Percentiles rank a stretch among this genome's conserved stretches.
Conservation (phyloP, 2,113 vertebrate species). For the Otolemur garnettii region DNA sequence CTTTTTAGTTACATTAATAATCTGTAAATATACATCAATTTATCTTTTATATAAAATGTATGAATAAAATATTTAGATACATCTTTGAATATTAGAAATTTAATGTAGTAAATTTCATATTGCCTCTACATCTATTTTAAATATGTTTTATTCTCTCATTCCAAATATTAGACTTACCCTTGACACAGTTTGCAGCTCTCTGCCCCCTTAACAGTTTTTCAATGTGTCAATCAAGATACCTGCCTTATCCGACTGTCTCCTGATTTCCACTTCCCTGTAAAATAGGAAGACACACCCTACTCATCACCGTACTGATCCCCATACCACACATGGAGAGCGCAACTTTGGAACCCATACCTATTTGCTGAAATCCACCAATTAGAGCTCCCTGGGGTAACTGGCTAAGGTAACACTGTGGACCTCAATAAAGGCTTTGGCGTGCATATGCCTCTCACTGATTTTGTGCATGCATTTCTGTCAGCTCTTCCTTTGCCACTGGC, state of each 20-base stretch:
- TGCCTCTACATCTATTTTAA: not conserved
- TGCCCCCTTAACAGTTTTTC: not conserved
- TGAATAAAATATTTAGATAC: not conserved
- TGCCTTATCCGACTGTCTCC: not conserved
- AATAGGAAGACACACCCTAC: not conserved
- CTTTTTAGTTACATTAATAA: constrained; percentile 26
- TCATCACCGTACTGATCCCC: not conserved
- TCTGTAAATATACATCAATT: not conserved
- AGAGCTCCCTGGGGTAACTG: not conserved
- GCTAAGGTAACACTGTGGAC: not conserved
- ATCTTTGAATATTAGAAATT: not conserved
- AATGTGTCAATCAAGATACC: not conserved
- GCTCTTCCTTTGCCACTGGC: not conserved
- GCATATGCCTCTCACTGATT: not conserved
- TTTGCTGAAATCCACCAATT: not conserved
- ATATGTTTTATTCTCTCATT: not conserved
- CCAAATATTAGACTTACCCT: not conserved
- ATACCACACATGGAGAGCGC: not conserved
- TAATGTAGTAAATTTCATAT: not conserved
- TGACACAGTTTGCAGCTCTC: not conserved
- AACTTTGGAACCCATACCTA: not conserved
- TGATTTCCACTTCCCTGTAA: not conserved
- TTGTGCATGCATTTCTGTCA: not conserved
- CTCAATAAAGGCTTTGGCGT: not conserved
- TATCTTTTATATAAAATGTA: constrained; percentile 36